phyloP scores from a whole-genome alignment of 2,113 vertebrate genomes.

The Orcinus orca region DNA sequence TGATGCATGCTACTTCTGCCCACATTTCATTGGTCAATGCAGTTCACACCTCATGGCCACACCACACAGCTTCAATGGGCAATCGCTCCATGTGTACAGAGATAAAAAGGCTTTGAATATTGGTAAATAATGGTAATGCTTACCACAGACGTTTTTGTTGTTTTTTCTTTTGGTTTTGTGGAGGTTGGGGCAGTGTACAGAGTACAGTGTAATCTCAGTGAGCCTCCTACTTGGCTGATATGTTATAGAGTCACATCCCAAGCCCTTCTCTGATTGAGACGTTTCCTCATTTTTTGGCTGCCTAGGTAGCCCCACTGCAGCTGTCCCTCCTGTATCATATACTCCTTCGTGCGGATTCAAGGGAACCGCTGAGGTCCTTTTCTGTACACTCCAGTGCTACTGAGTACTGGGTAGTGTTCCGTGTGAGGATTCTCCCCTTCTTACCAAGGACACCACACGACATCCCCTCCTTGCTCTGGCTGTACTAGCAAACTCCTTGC shows the following conservation, averaged over 20 bases:
- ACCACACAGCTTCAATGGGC: not conserved
- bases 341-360: not conserved
- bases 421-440: not conserved
- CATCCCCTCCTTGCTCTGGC: not conserved
- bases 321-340: not conserved
- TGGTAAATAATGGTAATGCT: not conserved
- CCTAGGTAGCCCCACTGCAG: not conserved
- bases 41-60: not conserved
- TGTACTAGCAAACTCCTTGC: not conserved
- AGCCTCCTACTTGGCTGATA: not conserved
- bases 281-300: not conserved
- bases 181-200: fast-evolving
- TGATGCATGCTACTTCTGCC: not conserved
- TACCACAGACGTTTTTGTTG: not conserved
- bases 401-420: not conserved
- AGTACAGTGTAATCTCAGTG: not conserved
- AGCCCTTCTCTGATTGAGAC: not conserved
- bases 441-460: not conserved
- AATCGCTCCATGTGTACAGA: not conserved
- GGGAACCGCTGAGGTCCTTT: not conserved
- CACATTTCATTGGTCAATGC: not conserved
- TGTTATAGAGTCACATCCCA: not conserved
- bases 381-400: not conserved
- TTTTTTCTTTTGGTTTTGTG: not conserved
- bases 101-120: not conserved